phyloP scores from a whole-genome alignment of 1,140 invertebrate genomes.

The Platorchestia sp. region DNA sequence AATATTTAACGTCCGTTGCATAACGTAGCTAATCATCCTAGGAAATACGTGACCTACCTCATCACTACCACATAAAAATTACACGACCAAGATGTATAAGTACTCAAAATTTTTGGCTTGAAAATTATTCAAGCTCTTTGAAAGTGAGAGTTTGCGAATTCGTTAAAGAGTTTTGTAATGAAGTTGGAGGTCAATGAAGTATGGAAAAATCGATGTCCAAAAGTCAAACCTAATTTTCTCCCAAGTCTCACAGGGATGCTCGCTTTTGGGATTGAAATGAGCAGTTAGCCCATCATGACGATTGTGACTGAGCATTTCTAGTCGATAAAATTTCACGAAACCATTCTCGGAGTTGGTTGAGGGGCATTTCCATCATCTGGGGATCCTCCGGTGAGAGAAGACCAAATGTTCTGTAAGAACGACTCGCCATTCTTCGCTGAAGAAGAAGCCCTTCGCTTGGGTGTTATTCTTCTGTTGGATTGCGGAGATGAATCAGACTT shows the following conservation, averaged over 20 bases:
- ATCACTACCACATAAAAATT: no score
- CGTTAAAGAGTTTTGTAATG: no score
- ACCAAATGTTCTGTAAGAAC: slow-evolving; percentile 42
- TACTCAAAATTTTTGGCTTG: no score
- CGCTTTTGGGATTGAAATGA: no score
- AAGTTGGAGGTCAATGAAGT: no score
- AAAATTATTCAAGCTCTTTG: no score
- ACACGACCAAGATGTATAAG: no score
- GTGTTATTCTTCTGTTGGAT: background rate
- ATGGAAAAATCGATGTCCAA: no score
- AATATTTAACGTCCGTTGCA: background rate
- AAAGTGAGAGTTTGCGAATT: no score
- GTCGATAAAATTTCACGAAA: background rate
- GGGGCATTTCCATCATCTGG: slow-evolving; percentile 34
- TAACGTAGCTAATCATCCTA: background rate
- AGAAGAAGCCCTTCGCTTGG: slow-evolving; percentile 14
- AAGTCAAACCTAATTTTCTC: no score
- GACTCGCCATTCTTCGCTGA: background rate
- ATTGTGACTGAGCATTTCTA: background rate
- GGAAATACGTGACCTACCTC: background rate
- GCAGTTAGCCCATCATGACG: no score
- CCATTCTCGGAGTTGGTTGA: slow-evolving; percentile 32
- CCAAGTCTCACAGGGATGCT: no score
- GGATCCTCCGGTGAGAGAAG: slow-evolving; percentile 2
- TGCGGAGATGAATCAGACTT: background rate